phyloP scores from a whole-genome alignment of 1,140 invertebrate species.

The Phenacoccus solenopsis region DNA sequence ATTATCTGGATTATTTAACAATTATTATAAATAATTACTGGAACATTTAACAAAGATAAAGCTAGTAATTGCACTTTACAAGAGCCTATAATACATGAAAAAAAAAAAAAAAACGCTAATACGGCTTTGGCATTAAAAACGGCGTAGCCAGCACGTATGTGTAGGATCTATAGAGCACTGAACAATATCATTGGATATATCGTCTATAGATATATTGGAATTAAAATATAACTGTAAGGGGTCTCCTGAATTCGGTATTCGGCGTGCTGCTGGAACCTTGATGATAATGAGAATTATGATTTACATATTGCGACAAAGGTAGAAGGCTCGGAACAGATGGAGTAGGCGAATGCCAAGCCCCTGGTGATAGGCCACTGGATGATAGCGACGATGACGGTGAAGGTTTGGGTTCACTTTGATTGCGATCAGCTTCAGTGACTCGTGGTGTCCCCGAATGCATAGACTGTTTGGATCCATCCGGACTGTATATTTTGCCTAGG shows the following conservation, averaged over 20 bases:
- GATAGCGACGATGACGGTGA: constrained; percentile 44
- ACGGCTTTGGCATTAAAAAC: neutral
- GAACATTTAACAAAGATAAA: neutral
- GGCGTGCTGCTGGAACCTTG: constrained; percentile 33
- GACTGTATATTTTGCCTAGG: constrained; percentile 52
- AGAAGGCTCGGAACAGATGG: constrained; percentile 36
- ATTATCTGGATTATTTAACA: too few relatives aligned
- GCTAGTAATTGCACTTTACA: neutral
- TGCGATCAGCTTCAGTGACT: constrained; percentile 19
- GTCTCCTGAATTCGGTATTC: constrained; percentile 58
- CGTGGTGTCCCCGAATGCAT: neutral
- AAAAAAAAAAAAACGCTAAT: too few relatives aligned
- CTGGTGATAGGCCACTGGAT: constrained; percentile 39
- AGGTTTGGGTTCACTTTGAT: constrained; percentile 35
- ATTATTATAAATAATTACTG: too few relatives aligned
- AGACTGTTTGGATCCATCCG: constrained; percentile 26
- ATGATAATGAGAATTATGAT: constrained; percentile 46
- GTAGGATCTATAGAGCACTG: too few relatives aligned
- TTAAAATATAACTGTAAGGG: constrained; percentile 77
- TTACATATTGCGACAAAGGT: constrained; percentile 48
- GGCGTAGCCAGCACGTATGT: neutral
- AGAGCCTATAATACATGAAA: neutral
- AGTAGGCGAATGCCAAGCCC: constrained; percentile 41
- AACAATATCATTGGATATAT: too few relatives aligned
- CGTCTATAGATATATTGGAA: neutral